A percentile compares a stretch with the other conserved stretches of the same genome.
These are phyloP conservation scores for Trachelus tabidus DNA, from an alignment of 2,888 invertebrate genomes.

Conservation along the genomic window DNA sequence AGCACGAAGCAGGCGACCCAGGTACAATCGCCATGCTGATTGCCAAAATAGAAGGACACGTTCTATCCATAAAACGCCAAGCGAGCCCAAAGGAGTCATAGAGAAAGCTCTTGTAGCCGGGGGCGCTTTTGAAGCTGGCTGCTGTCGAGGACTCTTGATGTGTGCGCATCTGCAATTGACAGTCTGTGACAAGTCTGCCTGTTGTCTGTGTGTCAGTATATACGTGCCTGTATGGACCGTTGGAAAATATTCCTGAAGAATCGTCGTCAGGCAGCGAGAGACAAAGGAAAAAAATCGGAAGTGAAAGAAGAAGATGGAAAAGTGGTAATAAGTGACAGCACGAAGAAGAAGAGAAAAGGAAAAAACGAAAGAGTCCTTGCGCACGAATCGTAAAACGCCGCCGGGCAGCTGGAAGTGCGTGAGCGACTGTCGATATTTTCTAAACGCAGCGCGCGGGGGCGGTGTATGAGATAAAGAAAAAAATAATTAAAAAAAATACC, in stretches of 20 bases:
- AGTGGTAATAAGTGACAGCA: background rate
- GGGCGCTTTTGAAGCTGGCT: background rate
- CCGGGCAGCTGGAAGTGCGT: conserved; percentile 11
- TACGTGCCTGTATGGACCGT: background rate
- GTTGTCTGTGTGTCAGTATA: background rate
- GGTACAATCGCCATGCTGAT: background rate
- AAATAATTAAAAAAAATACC: background rate
- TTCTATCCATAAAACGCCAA: conserved; percentile 45
- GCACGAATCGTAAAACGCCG: background rate
- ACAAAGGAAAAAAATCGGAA: background rate
- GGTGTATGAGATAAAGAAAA: background rate
- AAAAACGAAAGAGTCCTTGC: background rate
- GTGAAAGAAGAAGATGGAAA: background rate
- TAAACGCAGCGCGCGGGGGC: conserved; percentile 39
- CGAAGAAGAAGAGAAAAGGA: background rate
- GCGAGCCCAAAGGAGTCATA: conserved; percentile 31
- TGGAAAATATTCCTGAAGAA: background rate
- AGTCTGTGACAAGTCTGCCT: background rate
- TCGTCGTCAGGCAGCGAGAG: background rate
- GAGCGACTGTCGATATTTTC: conserved; percentile 56
- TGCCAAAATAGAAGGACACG: conserved; percentile 27
- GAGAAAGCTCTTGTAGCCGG: background rate
- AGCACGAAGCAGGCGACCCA: conserved; percentile 28
- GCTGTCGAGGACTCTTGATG: background rate
- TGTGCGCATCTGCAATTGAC: background rate